Evolutionary conservation across 2,113 vertebrate species (phyloP), one percentile per base, ranked within the genome.

Genomic region (Uria aalge): DNA sequence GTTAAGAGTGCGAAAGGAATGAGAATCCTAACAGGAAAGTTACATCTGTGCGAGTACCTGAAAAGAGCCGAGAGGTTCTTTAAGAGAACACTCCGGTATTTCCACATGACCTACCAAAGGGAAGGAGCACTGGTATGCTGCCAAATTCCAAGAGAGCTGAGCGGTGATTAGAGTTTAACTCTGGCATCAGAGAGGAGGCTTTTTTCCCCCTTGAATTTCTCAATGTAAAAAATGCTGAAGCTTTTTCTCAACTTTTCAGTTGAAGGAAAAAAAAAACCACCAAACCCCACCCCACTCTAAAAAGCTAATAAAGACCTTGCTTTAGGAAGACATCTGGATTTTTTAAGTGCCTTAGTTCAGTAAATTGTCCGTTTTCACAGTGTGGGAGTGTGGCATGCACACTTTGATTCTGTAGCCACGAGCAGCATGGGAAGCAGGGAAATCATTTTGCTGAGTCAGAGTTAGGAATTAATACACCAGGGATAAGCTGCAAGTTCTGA

Each of bases 131-230:
- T 97, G 95, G 95, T 82, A 57, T 26, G 91, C 97, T 97, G 96
- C 97, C 97, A 97, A 97, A 97, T 97, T 97, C 96, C 97, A 90
- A 68, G 84, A 91, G 95, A 92, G 89, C 96, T 93, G 91, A 96
- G 87, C 87, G 36, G 94, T 83, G 97, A 96, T 97, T 97, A 96
- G 92, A 66, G 55, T 94, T 92, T 90, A 95, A 94, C 94, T 97
- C 88, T 64, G 91, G 81, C 95, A 95, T 90, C 67, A 59, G 84
- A 83, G 38, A 74, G 67, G 72, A 83, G 74, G 22, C 11, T 75
- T 94, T 88, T 74, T 74, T 80, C 3, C 41, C 56, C 62, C 40
- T 91, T 73, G 59, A 92, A 92, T 90, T 92, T 95, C 67, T 88
- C 63, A 55, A 34, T 50, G 56, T 79, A 74, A 75, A 89, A 90